Base-by-base conservation (phyloP, 1,140 invertebrate genomes). In the Cyphomyrmex costatus region DNA sequence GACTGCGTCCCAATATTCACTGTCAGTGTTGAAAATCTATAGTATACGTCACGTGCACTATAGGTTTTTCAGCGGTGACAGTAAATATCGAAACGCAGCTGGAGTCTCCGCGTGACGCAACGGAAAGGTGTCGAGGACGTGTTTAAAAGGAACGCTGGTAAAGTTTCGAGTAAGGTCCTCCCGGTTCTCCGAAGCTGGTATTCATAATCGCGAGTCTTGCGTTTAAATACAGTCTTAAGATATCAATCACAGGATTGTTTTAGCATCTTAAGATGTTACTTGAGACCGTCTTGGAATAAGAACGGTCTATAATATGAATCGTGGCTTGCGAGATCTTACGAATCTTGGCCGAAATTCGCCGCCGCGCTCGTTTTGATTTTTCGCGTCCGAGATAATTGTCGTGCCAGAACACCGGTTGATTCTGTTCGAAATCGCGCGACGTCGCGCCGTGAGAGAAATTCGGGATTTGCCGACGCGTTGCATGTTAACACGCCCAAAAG, bases 91-190 rank as follows among this genome's bases (percentile, higher is more conserved):
- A 42, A 42, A 42, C 36, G 36, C 36, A 42, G 36, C 36, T 42
- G 36, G 36, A 10, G 10, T 24, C 19, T 14, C 36, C 30, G 61
- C 30, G 30, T 77, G 82, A 76, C 49, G 19, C 78, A 65, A 76
- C 61, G n/a, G 27, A 65, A 36, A 74, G 42, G 24, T 36, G 71
- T 63, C 30, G 46, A 42, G 36, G 36, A 42, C 36, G 10, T 42
- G 10, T 42, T 42, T 42, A 42, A 42, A 42, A 42, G 27, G 56
- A 49, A 30, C 51, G 16, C 12, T 46, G 33, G 16, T 36, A 24
- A 77, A 68, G 65, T 68, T 80, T 21, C 21, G 27, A 53, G 46
- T 6, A 4, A 16, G 21, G 7, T 68, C 30, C n/a, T 56, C 16
- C 12, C n/a, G 16, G 2, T 79, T 49, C 16, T 12, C 58, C 63